Evolutionary conservation across 2,797 vertebrate genomes (phyloP).

Genomic region (Microctenopoma steveboyesi): DNA sequence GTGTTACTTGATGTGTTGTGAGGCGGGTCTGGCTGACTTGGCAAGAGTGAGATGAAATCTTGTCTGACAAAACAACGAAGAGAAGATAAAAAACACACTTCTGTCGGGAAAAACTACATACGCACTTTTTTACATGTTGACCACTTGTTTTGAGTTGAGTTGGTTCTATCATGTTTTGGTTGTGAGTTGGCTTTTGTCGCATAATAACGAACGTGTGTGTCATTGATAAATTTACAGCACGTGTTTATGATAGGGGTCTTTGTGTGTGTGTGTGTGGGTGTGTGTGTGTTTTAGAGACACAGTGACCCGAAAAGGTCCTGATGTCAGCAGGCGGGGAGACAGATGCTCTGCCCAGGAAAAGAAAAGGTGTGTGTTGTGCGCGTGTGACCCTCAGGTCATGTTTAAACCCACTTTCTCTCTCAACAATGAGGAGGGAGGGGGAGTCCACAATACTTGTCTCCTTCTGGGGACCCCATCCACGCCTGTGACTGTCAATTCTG

Average conservation of each 20-base stretch:
- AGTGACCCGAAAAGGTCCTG: conserved; percentile 70
- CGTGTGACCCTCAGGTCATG: conserved; percentile 69
- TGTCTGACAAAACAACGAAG: neutral
- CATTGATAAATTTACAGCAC: conserved; percentile 78
- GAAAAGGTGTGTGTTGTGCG: conserved; percentile 20
- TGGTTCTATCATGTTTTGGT: too few relatives aligned
- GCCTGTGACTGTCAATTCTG: conserved; percentile 45
- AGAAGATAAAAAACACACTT: neutral
- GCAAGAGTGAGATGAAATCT: neutral
- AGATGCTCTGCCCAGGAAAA: conserved; percentile 78
- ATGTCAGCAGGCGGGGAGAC: conserved; percentile 71
- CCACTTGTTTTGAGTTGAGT: neutral
- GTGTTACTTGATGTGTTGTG: conserved; percentile 25
- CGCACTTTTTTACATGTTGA: neutral
- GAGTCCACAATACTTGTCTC: conserved; percentile 39
- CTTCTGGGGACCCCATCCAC: conserved; percentile 22
- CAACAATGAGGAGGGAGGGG: conserved; percentile 69
- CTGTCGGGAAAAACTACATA: neutral
- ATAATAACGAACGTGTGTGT: conserved; percentile 53
- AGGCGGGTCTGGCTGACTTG: conserved; percentile 2
- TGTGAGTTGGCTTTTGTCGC: conserved; percentile 7
- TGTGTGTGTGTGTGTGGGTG: conserved; percentile 40
- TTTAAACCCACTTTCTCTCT: conserved; percentile 71
- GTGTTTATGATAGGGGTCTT: conserved; percentile 48
- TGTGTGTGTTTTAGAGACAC: conserved; percentile 30